Percentiles rank a stretch among this genome's conserved stretches.
Conservation (phyloP, 2,113 vertebrate species). For the Leptobrachium ailaonicum region DNA sequence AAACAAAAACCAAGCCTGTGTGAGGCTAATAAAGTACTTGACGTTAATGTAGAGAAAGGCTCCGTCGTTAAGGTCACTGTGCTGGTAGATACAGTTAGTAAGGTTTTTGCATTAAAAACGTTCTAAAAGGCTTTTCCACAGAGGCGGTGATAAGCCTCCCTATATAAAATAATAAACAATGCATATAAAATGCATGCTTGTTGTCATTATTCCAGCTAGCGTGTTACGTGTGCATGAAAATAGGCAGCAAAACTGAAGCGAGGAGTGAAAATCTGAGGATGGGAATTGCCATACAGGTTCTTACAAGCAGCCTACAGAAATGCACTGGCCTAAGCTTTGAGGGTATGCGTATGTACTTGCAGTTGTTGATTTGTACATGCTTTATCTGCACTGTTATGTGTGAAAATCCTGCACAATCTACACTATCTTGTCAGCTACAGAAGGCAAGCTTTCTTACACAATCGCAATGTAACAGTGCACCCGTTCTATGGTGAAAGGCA, state of each 20-base stretch:
- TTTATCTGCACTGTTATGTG: constrained; percentile 72
- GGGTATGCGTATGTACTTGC: constrained; percentile 78
- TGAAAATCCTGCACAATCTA: constrained; percentile 56
- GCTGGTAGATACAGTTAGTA: not conserved
- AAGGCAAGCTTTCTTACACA: constrained; percentile 20
- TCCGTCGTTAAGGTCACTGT: too few relatives aligned
- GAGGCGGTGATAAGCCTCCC: constrained; percentile 69
- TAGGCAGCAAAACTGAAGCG: constrained; percentile 83
- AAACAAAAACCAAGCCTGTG: too few relatives aligned
- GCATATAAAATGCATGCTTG: constrained; percentile 85
- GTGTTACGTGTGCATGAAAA: constrained; percentile 87
- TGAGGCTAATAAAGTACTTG: too few relatives aligned
- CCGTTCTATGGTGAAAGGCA: constrained; percentile 10
- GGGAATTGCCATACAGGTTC: constrained; percentile 85
- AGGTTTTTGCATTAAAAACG: constrained; percentile 19
- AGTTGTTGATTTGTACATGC: constrained; percentile 80
- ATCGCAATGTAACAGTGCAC: not conserved
- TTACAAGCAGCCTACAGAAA: constrained; percentile 91
- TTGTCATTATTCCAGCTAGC: constrained; percentile 64
- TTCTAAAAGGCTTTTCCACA: constrained; percentile 82
- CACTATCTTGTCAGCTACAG: constrained; percentile 21
- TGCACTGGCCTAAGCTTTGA: constrained; percentile 71
- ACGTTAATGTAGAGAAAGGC: too few relatives aligned
- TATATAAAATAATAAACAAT: constrained; percentile 49
- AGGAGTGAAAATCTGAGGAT: constrained; percentile 80